Conservation (phyloP, 2,113 vertebrate genomes). For the Otocyon megalotis region DNA sequence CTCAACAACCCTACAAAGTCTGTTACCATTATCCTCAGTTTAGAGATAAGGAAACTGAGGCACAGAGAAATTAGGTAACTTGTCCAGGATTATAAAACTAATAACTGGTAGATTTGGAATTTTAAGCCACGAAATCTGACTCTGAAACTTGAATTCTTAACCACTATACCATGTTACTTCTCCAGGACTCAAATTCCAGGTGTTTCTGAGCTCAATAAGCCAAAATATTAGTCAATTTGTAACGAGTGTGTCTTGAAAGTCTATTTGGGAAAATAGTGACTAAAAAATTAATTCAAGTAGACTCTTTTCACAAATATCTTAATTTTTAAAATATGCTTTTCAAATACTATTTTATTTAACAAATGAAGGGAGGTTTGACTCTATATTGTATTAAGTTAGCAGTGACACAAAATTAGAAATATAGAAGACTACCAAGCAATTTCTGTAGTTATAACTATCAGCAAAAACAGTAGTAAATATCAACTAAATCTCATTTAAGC, state of each 20-base stretch:
- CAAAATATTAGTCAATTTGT: slow-evolving; percentile 1
- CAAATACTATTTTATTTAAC: slow-evolving; percentile 44
- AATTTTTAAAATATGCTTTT: slow-evolving; percentile 41
- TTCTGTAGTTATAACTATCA: not conserved
- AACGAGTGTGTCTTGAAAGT: slow-evolving; percentile 28
- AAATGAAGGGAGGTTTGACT: slow-evolving; percentile 50
- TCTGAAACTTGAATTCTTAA: slow-evolving; percentile 16
- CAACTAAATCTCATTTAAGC: slow-evolving; percentile 13
- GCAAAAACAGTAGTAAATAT: not conserved
- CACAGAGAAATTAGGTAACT: slow-evolving; percentile 28
- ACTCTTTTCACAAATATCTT: not conserved
- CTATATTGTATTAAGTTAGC: not conserved
- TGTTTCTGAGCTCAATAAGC: not conserved
- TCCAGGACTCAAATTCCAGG: not conserved
- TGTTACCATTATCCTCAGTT: not conserved
- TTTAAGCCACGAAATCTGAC: not conserved
- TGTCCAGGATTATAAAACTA: not conserved
- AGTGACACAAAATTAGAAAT: slow-evolving; percentile 55
- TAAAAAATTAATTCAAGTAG: slow-evolving; percentile 42
- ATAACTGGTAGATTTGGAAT: not conserved
- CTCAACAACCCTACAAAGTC: slow-evolving; percentile 24
- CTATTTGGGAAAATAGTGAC: slow-evolving; percentile 9
- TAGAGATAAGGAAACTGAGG: not conserved
- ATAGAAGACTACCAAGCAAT: not conserved
- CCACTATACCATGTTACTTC: not conserved